Evolutionary conservation across 53 echinoderm and acorn worm species (phyloP).

Genomic region (Henricia sp.): DNA sequence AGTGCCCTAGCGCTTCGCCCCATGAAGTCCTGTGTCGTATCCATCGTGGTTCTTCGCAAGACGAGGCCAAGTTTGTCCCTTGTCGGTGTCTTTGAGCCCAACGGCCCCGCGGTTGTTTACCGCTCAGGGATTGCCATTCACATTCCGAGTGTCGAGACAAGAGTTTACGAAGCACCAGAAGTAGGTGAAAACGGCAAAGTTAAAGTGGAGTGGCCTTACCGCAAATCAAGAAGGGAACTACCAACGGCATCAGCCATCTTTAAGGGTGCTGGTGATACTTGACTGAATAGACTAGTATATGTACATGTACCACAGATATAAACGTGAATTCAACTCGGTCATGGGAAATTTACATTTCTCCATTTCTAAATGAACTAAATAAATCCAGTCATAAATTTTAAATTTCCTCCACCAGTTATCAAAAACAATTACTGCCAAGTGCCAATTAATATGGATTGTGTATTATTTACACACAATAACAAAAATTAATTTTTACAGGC

Average conservation of each 20-base stretch:
- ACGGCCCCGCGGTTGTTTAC: conserved; percentile 7
- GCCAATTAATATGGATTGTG: too few relatives aligned
- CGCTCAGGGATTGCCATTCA: conserved; percentile 4
- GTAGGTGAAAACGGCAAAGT: conserved; percentile 11
- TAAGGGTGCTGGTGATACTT: neutral
- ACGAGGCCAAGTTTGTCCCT: conserved; percentile 40
- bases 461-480: too few relatives aligned
- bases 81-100: neutral
- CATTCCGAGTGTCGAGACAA: conserved; percentile 4
- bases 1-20: conserved; percentile 37
- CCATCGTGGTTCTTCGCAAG: conserved; percentile 38
- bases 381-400: too few relatives aligned
- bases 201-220: conserved; percentile 36
- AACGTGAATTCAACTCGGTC: too few relatives aligned
- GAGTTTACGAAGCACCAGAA: neutral
- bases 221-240: neutral
- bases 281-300: too few relatives aligned
- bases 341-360: too few relatives aligned
- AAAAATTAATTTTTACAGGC: too few relatives aligned
- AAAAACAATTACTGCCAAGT: too few relatives aligned
- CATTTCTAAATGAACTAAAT: too few relatives aligned
- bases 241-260: neutral
- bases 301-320: too few relatives aligned
- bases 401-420: too few relatives aligned
- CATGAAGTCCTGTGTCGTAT: conserved; percentile 38